Evolutionary conservation across 2,797 vertebrate genomes (phyloP), one percentile per base, ranked within the genome.

Genomic region (Silurus lanzhouensis): DNA sequence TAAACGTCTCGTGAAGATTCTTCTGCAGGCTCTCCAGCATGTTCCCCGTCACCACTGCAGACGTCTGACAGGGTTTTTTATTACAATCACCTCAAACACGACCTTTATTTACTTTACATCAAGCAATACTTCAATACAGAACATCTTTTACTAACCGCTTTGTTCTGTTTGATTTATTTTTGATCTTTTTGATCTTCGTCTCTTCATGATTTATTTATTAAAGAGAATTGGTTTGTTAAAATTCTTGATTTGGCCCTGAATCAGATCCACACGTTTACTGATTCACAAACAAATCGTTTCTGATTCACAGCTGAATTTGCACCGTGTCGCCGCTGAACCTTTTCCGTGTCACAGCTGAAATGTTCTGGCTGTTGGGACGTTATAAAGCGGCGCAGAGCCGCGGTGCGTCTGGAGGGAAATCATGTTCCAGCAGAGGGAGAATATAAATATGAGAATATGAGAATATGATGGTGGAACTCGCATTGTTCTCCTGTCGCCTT

Each of bases 341-440:
- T 38, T 38, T 38, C 38, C 38, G 25, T 31, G 6, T 78, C 19
- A 38, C 12, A 46, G 27, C 58, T 44, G 76, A 78, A 44, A 5
- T 9, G 38, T 60, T 57, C 19, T 1, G 8, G 2, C 55, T 60
- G 15, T 61, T 78, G 44, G n/a, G 44, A 44, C 3, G 19, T 44
- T 78, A 13, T 63, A 20, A 78, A 77, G 60, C 17, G 55, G 17
- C 20, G 20, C 75, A 58, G 55, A 77, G 75, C 27, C 6, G 27
- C 31, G 31, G 63, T 63, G 63, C 46, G 38, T 79, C 38, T 79
- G 44, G 58, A 6, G 77, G 77, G 60, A 79, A 79, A 63, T 64
- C 58, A 63, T 15, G 13, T 15, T 22, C 10, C 31, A 79, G 1
- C 77, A n/a, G 27, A n/a, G 60, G 19, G 10, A 22, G 57, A 76